Conservation (phyloP, 2,888 invertebrate genomes). For the Amblyjoppa proteus region DNA sequence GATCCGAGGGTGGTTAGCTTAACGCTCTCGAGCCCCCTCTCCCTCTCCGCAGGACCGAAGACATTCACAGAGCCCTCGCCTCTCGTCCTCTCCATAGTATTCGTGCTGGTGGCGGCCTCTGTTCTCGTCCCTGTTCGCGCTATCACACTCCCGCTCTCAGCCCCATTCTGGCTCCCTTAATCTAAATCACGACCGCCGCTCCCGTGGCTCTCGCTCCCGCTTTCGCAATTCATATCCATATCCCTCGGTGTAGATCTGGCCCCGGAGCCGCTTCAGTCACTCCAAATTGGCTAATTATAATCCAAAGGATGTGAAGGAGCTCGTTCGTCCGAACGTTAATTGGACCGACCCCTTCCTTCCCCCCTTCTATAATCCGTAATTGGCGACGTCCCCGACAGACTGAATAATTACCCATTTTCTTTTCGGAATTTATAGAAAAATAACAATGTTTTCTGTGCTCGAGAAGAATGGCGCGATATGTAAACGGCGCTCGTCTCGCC, state of each 20-base stretch:
- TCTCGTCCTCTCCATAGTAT: conserved; percentile 46
- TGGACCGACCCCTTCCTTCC: conserved; percentile 68
- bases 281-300: conserved; percentile 84
- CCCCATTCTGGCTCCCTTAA: conserved; percentile 70
- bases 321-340: conserved; percentile 77
- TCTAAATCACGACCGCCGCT: conserved; percentile 79
- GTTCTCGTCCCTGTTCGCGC: conserved; percentile 51
- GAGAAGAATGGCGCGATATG: background rate
- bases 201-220: conserved; percentile 58
- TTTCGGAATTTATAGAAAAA: conserved; percentile 10
- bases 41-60: conserved; percentile 63
- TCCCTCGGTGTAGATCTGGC: conserved; percentile 42
- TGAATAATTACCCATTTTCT: conserved; percentile 54
- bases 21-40: conserved; percentile 74
- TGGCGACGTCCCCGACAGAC: conserved; percentile 67
- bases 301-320: conserved; percentile 74
- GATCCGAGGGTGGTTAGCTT: conserved; percentile 62
- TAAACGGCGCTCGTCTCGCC: background rate
- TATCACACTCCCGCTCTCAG: conserved; percentile 60
- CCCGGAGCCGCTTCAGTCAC: conserved; percentile 70
- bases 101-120: conserved; percentile 36
- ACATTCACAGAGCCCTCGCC: conserved; percentile 69
- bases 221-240: conserved; percentile 65
- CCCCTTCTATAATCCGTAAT: conserved; percentile 78
- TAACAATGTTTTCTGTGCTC: background rate